Base-by-base conservation (phyloP, 2,113 vertebrate species). In the Hydropotes inermis region DNA sequence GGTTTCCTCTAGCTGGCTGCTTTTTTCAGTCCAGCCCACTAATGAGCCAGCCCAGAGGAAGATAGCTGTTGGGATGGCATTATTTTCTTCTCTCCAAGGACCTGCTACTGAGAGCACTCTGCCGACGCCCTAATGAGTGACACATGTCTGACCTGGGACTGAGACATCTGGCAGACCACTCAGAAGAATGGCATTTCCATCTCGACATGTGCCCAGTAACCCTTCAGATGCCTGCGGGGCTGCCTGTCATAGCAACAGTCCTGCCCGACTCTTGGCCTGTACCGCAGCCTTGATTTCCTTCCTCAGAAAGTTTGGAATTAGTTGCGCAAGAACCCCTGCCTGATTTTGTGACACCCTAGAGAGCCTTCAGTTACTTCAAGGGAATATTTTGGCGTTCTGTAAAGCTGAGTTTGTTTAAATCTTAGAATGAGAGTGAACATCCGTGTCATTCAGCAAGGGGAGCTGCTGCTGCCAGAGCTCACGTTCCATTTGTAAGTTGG, bases 161-260 rank as follows among this genome's bases (percentile, higher is more conserved):
- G 54, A 89, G 90, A 90, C 95, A 92, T 85, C 87, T 95, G 97
- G 92, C 87, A 94, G 61, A 33, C 85, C 47, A 64, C 86, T 94
- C 54, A 82, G 45, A 36, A 93, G 91, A 87, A 58, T 84, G 84
- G 33, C 82, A 52, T 97, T 97, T 97, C 95, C 90, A 87, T 25
- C 61, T 57, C 45, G 36, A 92, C 45, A 8, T 87, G 81, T 94
- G 64, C 52, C 57, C 83, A 76, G 90, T 95, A 92, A 78, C 76
- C 87, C 70, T 89, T 97, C 79, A n/a, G 64, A 23, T 95, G 50
- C 90, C 91, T 85, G 39, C 76, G 13, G 50, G n/a, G 61, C 60
- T 58, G 23, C n/a, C 85, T 19, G 25, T 33, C 50, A 0, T 25
- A 5, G 58, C 55, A 50, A 58, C 57, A 67, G 1, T n/a, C 57